These are phyloP conservation scores for Epirrita christyi DNA, from an alignment of 2,888 invertebrate genomes.

Conservation along the genomic window DNA sequence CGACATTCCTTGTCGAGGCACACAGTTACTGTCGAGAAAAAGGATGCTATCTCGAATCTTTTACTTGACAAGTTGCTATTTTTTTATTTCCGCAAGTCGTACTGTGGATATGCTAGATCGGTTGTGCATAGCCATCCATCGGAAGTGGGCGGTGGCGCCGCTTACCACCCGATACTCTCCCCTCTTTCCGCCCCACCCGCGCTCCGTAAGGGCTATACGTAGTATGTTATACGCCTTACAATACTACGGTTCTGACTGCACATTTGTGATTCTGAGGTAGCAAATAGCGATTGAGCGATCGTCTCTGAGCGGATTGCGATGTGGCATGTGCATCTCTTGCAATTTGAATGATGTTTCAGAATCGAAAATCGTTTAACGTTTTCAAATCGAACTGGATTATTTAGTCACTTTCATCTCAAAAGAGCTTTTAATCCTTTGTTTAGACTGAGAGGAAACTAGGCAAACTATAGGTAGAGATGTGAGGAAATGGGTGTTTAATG, in stretches of 20 bases:
- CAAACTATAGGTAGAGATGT: background rate
- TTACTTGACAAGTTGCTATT: constrained; percentile 44
- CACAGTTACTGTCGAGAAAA: constrained; percentile 21
- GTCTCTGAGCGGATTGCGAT: constrained; percentile 29
- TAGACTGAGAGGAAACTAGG: background rate
- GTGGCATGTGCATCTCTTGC: constrained; percentile 20
- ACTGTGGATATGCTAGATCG: constrained; percentile 70
- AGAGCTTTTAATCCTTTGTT: background rate
- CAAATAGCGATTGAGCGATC: constrained; percentile 31
- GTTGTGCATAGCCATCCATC: constrained; percentile 73
- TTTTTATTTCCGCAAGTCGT: constrained; percentile 47
- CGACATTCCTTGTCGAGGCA: constrained; percentile 30
- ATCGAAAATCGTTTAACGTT: constrained; percentile 1
- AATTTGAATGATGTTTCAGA: constrained; percentile 14
- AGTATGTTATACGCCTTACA: constrained; percentile 56
- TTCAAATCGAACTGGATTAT: constrained; percentile 1
- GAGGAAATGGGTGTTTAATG: background rate
- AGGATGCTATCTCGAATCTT: constrained; percentile 43
- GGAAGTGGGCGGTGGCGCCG: constrained; percentile 43
- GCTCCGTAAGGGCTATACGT: constrained; percentile 50
- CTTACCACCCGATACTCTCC: constrained; percentile 6
- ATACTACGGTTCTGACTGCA: constrained; percentile 36
- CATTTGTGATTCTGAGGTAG: constrained; percentile 35
- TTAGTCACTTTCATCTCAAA: background rate
- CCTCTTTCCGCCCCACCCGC: constrained; percentile 28